Evolutionary conservation across 2,888 invertebrate genomes (phyloP), one percentile per base, ranked within the genome.

Genomic region (Acronicta psi): DNA sequence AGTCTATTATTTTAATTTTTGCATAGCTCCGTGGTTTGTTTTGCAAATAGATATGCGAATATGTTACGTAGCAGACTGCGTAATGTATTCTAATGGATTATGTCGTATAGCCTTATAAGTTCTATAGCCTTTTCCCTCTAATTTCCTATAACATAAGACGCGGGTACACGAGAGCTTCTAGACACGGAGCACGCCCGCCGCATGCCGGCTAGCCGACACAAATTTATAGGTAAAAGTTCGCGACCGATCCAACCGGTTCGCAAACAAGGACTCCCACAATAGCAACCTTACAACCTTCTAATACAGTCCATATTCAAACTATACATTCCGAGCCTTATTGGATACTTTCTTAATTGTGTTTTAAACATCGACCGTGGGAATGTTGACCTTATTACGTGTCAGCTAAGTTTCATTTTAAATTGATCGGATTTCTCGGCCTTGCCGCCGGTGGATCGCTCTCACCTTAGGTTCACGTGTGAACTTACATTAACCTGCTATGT

Each of bases 191-290:
- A 74, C 82, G 81, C 85, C 83, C 80, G 84, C 86, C 83, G 88
- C 85, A 84, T 85, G 87, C 87, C 87, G 82, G 83, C 88, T 83
- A 85, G 87, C 88, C 91, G 92, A 91, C 93, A 93, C 91, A 91
- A 94, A 94, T 94, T 94, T 94, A 94, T 94, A 94, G 93, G 94
- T 93, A 93, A 94, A 93, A 94, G 94, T 94, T 94, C 94, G 94
- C 93, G 93, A 92, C 92, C 92, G 87, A 84, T 68, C 87, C 81
- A 89, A 93, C 93, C 93, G 91, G 92, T 93, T 83, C 76, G 77
- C 79, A 47, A 60, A 56, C 73, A 38, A 46, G 52, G 13, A 65
- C 73, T 80, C 75, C 70, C 74, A 75, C 83, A 88, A 89, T 83
- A 75, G 49, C 77, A 74, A 79, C 90, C 84, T 76, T 91, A 90